Percentiles rank a stretch among this genome's conserved stretches.
These are phyloP conservation scores for Salvelinus alpinus DNA, from an alignment of 2,113 vertebrate genomes.

Conservation along the genomic window DNA sequence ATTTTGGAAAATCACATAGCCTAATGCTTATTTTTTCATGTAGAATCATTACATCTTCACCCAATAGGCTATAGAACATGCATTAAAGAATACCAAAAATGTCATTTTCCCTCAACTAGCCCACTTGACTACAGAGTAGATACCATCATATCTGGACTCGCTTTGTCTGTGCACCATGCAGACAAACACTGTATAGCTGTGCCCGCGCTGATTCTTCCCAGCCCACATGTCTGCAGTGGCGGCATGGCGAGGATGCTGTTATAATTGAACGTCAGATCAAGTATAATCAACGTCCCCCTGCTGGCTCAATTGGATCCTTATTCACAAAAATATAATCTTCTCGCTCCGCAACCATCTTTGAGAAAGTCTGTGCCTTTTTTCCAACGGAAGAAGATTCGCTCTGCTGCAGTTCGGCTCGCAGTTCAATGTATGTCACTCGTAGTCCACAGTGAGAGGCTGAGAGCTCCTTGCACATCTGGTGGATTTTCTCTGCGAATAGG, in stretches of 20 bases:
- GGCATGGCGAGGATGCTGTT: conserved; percentile 72
- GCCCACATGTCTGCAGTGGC: conserved; percentile 71
- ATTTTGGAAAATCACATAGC: not conserved
- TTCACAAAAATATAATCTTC: conserved; percentile 59
- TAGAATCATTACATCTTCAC: not conserved
- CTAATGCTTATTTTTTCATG: not conserved
- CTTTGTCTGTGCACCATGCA: conserved; percentile 48
- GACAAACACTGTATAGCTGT: conserved; percentile 39
- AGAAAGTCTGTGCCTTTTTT: conserved; percentile 67
- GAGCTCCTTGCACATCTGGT: conserved; percentile 58
- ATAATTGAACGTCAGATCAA: conserved; percentile 86
- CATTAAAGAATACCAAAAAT: not conserved
- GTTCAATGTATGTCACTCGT: conserved; percentile 60
- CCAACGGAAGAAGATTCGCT: conserved; percentile 52
- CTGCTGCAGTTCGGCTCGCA: conserved; percentile 66
- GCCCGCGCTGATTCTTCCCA: conserved; percentile 39
- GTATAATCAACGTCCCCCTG: conserved; percentile 83
- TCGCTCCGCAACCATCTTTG: conserved; percentile 81
- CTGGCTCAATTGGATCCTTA: conserved; percentile 79
- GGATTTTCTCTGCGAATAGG: conserved; percentile 72
- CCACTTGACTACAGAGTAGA: not conserved
- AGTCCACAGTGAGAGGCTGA: conserved; percentile 55
- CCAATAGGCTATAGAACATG: not conserved
- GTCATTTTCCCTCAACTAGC: not conserved
- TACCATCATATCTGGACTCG: not conserved